Evolutionary conservation across 2,888 invertebrate genomes (phyloP).

Genomic region (Resseliella maxima): DNA sequence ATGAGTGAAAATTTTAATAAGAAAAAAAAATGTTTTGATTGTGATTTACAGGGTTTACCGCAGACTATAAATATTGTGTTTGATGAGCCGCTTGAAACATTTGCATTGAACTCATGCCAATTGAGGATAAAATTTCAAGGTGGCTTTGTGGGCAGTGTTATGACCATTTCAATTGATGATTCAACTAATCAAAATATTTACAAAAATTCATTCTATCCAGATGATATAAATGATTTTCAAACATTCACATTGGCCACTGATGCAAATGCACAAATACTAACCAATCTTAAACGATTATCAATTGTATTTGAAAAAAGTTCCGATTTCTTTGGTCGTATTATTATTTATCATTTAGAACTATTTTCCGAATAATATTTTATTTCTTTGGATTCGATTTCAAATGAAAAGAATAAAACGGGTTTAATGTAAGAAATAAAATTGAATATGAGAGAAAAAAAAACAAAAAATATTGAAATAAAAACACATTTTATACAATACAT

Average conservation of each 20-base stretch:
- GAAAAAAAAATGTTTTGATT: neutral
- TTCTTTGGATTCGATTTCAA: too few species aligned
- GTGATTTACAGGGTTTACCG: neutral
- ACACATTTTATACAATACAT: constrained; percentile 12
- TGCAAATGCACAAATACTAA: neutral
- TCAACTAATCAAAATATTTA: neutral
- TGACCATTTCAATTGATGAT: neutral
- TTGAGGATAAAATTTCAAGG: constrained; percentile 29
- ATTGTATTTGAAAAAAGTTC: constrained; percentile 51
- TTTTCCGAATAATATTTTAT: too few species aligned
- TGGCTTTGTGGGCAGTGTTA: constrained; percentile 35
- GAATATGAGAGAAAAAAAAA: neutral
- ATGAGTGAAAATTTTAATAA: neutral
- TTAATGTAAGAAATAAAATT: neutral
- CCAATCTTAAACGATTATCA: neutral
- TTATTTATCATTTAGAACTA: constrained; percentile 12
- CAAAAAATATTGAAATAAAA: neutral
- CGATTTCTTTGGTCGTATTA: constrained; percentile 36
- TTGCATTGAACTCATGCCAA: neutral
- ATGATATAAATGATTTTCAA: constrained; percentile 49
- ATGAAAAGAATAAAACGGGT: neutral
- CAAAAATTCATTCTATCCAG: constrained; percentile 39
- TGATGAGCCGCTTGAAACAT: neutral
- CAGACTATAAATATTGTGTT: constrained; percentile 26
- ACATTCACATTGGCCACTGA: neutral